These are phyloP conservation scores for Brevimyrus niger DNA, from an alignment of 2,113 vertebrate genomes.

Conservation along the genomic window DNA sequence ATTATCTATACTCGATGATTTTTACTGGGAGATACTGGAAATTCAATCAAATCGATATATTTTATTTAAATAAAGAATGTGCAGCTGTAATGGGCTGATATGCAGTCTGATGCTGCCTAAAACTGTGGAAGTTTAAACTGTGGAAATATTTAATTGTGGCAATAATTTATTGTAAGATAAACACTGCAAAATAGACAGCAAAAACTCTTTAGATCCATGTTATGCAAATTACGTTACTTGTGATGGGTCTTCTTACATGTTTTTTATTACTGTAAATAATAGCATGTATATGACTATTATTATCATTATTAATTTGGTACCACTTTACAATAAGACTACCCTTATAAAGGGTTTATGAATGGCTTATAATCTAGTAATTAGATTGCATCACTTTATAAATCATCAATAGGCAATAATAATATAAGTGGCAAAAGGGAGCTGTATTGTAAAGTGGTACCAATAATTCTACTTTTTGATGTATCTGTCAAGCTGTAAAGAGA, in stretches of 20 bases:
- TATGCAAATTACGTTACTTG: not conserved
- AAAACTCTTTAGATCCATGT: not conserved
- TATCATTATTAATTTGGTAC: not conserved
- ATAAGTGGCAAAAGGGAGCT: not conserved
- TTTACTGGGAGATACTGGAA: slow-evolving; percentile 46
- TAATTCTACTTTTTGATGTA: not conserved
- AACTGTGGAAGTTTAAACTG: not conserved
- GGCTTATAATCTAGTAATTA: not conserved
- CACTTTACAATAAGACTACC: not conserved
- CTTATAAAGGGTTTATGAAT: not conserved
- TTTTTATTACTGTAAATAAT: not conserved
- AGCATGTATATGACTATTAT: not conserved
- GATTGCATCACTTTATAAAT: not conserved
- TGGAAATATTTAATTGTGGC: not conserved
- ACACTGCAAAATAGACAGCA: not conserved
- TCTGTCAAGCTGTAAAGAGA: not conserved
- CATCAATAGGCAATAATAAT: not conserved
- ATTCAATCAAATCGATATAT: slow-evolving; percentile 60
- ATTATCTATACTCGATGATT: slow-evolving; percentile 61
- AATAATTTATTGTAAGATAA: not conserved
- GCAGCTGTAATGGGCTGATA: slow-evolving; percentile 11
- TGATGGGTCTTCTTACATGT: not conserved
- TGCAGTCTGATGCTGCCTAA: not conserved
- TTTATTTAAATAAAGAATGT: slow-evolving; percentile 35
- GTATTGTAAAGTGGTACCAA: not conserved